These are phyloP conservation scores for Mystacides longicornis DNA, from an alignment of 2,888 invertebrate genomes.

Conservation along the genomic window DNA sequence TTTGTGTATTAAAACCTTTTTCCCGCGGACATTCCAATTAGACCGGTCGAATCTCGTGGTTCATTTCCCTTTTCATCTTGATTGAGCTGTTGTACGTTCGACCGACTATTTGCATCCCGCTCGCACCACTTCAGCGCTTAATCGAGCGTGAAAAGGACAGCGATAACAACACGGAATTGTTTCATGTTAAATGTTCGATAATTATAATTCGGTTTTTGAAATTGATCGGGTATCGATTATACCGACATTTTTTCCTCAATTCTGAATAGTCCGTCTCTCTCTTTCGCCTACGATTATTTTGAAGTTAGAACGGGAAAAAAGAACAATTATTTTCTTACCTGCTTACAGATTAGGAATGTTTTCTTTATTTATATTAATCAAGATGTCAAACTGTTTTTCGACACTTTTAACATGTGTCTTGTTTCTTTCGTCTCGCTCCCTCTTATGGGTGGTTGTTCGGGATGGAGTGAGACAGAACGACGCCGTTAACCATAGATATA, in stretches of 20 bases:
- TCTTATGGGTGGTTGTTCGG: no score
- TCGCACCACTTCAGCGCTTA: not conserved
- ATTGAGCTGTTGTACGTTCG: not conserved
- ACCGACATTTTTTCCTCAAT: not conserved
- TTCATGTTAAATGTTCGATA: not conserved
- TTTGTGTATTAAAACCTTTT: not conserved
- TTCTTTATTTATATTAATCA: not conserved
- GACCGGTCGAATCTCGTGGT: not conserved
- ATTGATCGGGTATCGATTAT: slow-evolving; percentile 1
- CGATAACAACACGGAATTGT: not conserved
- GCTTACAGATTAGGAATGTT: not conserved
- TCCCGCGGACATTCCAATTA: not conserved
- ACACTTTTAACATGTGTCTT: no score
- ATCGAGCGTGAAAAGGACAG: not conserved
- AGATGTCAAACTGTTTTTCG: not conserved
- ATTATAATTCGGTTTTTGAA: not conserved
- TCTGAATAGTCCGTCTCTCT: not conserved
- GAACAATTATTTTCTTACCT: not conserved
- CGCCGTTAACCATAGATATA: no score
- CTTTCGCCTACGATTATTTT: not conserved
- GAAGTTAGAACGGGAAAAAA: not conserved
- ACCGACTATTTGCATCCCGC: not conserved
- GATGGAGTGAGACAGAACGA: no score
- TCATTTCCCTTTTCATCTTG: not conserved
- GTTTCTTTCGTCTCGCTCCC: no score